These are phyloP conservation scores for Lineus longissimus DNA, from an alignment of 1,140 invertebrate genomes.

Conservation along the genomic window DNA sequence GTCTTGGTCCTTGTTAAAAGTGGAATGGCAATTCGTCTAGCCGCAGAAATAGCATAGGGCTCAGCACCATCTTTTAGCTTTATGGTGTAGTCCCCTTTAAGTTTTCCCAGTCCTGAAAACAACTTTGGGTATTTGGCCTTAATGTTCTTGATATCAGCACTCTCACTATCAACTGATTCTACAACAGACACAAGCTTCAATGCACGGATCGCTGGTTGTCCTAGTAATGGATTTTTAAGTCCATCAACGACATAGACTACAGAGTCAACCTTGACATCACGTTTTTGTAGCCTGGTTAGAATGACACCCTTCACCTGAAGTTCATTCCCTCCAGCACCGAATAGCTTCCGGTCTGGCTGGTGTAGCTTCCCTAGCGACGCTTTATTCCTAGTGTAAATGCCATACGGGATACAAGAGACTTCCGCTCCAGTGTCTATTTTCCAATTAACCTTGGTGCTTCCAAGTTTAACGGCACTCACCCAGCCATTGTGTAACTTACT, in stretches of 20 bases:
- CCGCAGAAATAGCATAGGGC: not conserved
- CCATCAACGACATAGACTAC: no score
- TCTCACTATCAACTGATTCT: no score
- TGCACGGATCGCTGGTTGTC: no score
- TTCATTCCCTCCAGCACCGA: not conserved
- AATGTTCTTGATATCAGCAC: no score
- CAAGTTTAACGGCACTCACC: no score
- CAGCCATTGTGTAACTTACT: no score
- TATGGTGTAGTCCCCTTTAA: no score
- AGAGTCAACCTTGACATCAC: not conserved
- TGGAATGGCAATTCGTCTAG: not conserved
- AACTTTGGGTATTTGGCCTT: no score
- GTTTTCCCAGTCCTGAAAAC: no score
- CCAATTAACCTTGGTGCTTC: no score
- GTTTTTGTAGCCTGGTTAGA: not conserved
- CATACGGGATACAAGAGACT: slow-evolving; percentile 4
- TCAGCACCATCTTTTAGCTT: not conserved
- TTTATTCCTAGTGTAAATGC: not conserved
- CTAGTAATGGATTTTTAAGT: no score
- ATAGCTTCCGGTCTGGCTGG: slow-evolving; percentile 2
- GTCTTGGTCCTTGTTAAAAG: not conserved
- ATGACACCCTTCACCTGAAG: slow-evolving; percentile 8
- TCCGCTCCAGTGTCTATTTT: slow-evolving; percentile 6
- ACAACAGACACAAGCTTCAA: no score
- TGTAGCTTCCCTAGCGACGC: not conserved